Conservation (phyloP, 2,888 invertebrate species). For the Cordylochernes scorpioides region DNA sequence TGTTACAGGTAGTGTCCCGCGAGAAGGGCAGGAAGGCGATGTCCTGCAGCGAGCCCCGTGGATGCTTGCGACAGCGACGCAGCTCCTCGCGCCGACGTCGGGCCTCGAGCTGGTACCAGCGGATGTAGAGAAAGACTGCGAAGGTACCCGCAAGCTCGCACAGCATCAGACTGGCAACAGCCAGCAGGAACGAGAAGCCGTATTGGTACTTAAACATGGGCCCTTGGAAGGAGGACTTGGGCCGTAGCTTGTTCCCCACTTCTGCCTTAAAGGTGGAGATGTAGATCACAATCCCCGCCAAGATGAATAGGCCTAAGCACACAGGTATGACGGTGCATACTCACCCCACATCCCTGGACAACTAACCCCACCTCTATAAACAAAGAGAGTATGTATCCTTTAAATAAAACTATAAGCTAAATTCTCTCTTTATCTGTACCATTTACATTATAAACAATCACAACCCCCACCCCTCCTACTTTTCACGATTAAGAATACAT, state of each 20-base stretch:
- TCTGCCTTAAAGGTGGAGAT: constrained; percentile 73
- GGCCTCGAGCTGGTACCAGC: constrained; percentile 30
- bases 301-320: constrained; percentile 68
- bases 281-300: constrained; percentile 69
- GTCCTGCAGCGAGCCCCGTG: background rate
- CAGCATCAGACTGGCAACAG: constrained; percentile 52
- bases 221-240: constrained; percentile 39
- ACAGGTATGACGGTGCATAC: no score
- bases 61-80: constrained; percentile 9
- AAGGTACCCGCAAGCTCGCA: constrained; percentile 59
- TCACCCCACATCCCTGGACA: no score
- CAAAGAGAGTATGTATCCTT: no score
- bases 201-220: constrained; percentile 25
- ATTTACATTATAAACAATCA: no score
- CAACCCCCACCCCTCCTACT: no score
- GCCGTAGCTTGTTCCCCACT: constrained; percentile 54
- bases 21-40: constrained; percentile 5
- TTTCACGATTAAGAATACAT: no score
- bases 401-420: no score
- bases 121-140: constrained; percentile 59
- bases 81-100: constrained; percentile 4
- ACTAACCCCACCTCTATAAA: no score
- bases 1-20: constrained; percentile 12
- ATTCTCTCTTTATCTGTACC: no score
- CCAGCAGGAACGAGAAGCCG: constrained; percentile 59